Percentiles rank a stretch among this genome's conserved stretches.
phyloP scores from a whole-genome alignment of 2,888 invertebrate species.

The Phalera bucephala region DNA sequence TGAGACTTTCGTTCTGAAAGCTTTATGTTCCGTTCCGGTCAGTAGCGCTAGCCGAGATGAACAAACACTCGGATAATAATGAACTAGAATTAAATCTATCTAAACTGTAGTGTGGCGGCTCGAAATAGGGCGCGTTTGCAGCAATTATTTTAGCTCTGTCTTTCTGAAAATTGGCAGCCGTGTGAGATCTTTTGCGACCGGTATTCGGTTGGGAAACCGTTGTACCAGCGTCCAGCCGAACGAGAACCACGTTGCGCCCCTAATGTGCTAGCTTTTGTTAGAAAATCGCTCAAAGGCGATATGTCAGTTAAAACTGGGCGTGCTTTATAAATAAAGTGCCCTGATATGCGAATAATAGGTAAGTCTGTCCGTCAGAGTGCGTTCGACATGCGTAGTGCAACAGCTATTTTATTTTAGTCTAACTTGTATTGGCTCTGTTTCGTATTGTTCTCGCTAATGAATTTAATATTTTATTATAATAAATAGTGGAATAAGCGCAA shows the following conservation, averaged over 20 bases:
- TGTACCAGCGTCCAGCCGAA: conserved; percentile 56
- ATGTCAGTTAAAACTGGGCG: conserved; percentile 58
- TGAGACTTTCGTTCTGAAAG: not conserved
- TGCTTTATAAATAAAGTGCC: conserved; percentile 75
- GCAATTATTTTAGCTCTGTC: conserved; percentile 82
- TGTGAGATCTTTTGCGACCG: conserved; percentile 76
- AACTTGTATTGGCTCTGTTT: conserved; percentile 38
- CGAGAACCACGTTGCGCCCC: conserved; percentile 52
- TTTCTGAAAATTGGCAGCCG: conserved; percentile 83
- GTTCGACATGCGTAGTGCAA: conserved; percentile 44
- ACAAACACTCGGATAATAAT: conserved; percentile 60
- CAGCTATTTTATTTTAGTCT: conserved; percentile 52
- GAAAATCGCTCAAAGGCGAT: conserved; percentile 46
- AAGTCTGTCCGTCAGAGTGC: conserved; percentile 59
- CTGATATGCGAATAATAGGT: conserved; percentile 79
- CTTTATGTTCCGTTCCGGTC: conserved; percentile 7
- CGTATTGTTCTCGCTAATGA: conserved; percentile 9
- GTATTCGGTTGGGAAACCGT: conserved; percentile 81
- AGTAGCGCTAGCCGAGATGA: conserved; percentile 35
- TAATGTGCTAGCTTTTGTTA: conserved; percentile 22
- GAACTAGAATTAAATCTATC: conserved; percentile 75
- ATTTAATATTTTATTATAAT: conserved; percentile 1
- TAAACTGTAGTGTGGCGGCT: conserved; percentile 67
- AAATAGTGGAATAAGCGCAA: too few relatives aligned
- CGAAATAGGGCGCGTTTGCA: conserved; percentile 80